These are phyloP conservation scores for Cheirogaleus major DNA, from an alignment of 2,797 vertebrate species.

Conservation along the genomic window DNA sequence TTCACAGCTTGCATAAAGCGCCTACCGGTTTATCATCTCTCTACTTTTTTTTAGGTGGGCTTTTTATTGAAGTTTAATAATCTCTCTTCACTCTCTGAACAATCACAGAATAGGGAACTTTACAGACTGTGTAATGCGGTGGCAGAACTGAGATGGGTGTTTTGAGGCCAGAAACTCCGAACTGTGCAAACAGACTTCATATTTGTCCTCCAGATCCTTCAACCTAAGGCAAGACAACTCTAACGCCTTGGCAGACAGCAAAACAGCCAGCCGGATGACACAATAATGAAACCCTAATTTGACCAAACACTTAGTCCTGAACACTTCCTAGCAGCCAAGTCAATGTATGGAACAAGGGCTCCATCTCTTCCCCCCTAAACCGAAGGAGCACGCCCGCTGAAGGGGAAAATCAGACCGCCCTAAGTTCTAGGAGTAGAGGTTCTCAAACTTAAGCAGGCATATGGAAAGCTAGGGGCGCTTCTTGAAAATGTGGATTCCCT, in stretches of 20 bases:
- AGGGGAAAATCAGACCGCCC: not conserved
- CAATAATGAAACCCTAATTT: not conserved
- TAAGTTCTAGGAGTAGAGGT: not conserved
- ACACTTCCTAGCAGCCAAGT: not conserved
- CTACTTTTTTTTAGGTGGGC: not conserved
- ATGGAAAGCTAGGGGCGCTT: not conserved
- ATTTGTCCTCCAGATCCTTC: not conserved
- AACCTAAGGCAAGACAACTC: not conserved
- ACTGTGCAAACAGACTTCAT: not conserved
- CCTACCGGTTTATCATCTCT: not conserved
- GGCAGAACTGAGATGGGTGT: not conserved
- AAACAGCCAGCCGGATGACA: not conserved
- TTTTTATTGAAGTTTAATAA: conserved; percentile 21
- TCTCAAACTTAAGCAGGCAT: not conserved
- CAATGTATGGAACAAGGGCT: not conserved
- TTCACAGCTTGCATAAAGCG: not conserved
- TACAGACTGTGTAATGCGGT: not conserved
- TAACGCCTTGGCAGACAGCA: not conserved
- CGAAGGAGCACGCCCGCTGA: not conserved
- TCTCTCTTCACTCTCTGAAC: not conserved
- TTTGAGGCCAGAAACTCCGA: not conserved
- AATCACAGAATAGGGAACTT: not conserved
- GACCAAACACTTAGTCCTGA: not conserved
- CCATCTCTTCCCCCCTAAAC: not conserved
- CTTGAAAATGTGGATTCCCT: not conserved